Evolutionary conservation across 2,113 vertebrate genomes (phyloP).

Genomic region (Pomatorhinus ruficollis): DNA sequence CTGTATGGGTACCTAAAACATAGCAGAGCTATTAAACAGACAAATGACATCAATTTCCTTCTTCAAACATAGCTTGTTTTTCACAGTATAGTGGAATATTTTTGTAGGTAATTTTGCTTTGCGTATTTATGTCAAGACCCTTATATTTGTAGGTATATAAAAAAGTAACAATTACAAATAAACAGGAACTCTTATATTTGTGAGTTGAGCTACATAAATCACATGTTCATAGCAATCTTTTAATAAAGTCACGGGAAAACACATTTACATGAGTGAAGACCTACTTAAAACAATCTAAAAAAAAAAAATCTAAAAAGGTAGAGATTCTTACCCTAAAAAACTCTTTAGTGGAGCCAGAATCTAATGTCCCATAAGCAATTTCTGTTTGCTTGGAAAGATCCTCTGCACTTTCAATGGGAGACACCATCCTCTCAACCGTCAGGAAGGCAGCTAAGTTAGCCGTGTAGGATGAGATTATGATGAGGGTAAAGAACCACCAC

Average conservation of each 20-base stretch:
- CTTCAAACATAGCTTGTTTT: neutral
- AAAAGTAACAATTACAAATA: neutral
- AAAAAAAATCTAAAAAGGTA: neutral
- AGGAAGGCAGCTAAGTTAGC: conserved; percentile 99
- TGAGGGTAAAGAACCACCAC: conserved; percentile 99
- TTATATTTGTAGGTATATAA: neutral
- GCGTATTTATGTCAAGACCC: neutral
- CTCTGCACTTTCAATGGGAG: conserved; percentile 98
- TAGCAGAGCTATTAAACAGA: neutral
- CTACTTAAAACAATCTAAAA: neutral
- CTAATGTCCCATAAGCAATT: conserved; percentile 97
- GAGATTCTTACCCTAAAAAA: conserved; percentile 94
- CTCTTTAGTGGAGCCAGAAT: conserved; percentile 98
- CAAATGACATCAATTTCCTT: neutral
- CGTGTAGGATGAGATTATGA: conserved; percentile 99
- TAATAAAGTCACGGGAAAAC: neutral
- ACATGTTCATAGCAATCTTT: neutral
- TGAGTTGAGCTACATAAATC: neutral
- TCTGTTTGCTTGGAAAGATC: conserved; percentile 97
- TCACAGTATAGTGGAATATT: neutral
- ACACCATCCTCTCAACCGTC: conserved; percentile 99
- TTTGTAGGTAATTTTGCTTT: neutral
- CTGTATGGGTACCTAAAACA: neutral
- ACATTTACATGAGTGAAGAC: neutral
- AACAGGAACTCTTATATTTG: neutral